These are phyloP conservation scores for Macheiramphus alcinus DNA, from an alignment of 2,113 vertebrate genomes.

Conservation along the genomic window DNA sequence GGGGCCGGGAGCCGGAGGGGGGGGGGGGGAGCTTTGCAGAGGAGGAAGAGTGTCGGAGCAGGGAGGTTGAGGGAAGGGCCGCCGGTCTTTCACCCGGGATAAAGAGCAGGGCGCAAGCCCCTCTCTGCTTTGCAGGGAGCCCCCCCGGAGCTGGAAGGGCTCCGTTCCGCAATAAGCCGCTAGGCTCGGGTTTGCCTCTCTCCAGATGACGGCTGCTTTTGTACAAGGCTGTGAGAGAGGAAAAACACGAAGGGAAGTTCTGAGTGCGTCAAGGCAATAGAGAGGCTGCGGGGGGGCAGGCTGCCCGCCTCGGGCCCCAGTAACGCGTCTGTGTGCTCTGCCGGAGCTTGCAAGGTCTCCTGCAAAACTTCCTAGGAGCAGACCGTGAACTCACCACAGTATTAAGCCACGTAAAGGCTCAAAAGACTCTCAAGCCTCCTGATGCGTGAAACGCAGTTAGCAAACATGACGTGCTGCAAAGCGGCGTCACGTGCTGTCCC, in stretches of 20 bases:
- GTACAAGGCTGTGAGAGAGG: neutral
- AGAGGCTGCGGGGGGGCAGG: neutral
- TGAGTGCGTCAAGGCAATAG: rapidly evolving
- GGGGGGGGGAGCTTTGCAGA: neutral
- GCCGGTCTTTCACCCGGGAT: rapidly evolving
- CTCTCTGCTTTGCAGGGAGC: neutral
- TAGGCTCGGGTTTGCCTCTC: neutral
- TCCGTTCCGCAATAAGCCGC: neutral
- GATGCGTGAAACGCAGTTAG: rapidly evolving
- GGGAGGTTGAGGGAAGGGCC: neutral
- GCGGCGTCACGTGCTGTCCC: neutral
- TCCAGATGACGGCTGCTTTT: neutral
- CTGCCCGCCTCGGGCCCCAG: rapidly evolving
- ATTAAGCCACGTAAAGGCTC: rapidly evolving
- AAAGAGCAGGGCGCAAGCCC: rapidly evolving
- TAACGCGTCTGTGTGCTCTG: neutral
- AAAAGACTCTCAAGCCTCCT: neutral
- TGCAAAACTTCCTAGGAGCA: neutral
- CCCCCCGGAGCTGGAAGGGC: neutral
- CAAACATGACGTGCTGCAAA: rapidly evolving
- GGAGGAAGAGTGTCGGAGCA: neutral
- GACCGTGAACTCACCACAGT: rapidly evolving
- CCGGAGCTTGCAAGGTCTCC: neutral
- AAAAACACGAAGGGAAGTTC: neutral
- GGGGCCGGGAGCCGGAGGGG: neutral